A percentile compares a stretch with the other conserved stretches of the same genome.
Evolutionary conservation across 2,113 vertebrate species (phyloP).

Genomic region (Paracanthobrama guichenoti): DNA sequence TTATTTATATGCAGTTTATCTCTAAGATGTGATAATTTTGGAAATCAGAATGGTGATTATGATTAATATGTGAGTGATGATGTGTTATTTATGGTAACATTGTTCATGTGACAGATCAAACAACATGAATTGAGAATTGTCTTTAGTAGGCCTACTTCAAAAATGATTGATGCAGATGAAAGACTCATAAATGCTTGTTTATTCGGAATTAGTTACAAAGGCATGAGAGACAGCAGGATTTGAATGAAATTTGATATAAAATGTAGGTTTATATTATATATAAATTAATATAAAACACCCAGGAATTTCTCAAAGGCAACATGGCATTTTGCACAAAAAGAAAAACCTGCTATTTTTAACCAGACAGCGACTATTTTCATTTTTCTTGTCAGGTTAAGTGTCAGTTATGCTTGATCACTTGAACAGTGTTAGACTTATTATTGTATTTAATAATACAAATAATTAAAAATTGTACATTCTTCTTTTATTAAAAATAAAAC

Average conservation of each 20-base stretch:
- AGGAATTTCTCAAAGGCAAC: background rate
- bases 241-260: background rate
- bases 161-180: background rate
- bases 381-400: background rate
- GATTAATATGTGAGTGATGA: too few species aligned
- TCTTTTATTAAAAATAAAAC: background rate
- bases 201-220: background rate
- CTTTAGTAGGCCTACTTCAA: background rate
- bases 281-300: background rate
- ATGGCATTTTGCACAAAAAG: too few species aligned
- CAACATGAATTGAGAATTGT: background rate
- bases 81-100: background rate
- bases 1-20: too few species aligned
- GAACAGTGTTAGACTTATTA: conserved; percentile 6
- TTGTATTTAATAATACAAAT: background rate
- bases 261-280: background rate
- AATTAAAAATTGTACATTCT: background rate
- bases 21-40: background rate
- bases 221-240: background rate
- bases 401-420: background rate
- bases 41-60: background rate
- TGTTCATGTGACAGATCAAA: background rate
- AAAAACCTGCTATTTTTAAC: background rate
- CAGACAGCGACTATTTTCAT: background rate
- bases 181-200: background rate